phyloP scores from a whole-genome alignment of 2,113 vertebrate genomes.

The Cryptoleucopteryx plumbea region DNA sequence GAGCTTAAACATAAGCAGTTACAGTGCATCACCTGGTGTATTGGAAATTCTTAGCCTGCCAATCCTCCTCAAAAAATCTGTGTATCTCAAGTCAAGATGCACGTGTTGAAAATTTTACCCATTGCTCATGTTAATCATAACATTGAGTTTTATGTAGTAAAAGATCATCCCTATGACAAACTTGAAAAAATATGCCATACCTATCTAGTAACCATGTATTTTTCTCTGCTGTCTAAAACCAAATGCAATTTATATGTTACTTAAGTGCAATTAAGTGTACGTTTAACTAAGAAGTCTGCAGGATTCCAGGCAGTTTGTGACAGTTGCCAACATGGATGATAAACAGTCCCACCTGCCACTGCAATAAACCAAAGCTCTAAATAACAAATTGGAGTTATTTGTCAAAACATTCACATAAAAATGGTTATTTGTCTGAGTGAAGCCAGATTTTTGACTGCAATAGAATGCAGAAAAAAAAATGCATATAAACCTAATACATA shows the following conservation, averaged over 20 bases:
- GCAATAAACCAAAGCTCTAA: not conserved
- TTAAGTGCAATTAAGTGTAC: not conserved
- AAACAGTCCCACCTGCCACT: not conserved
- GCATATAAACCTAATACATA: not conserved
- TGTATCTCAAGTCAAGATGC: not conserved
- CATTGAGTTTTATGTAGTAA: not conserved
- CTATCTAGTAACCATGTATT: not conserved
- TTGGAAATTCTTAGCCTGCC: not conserved
- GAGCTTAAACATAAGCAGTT: not conserved
- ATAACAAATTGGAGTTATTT: not conserved
- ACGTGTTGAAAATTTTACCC: fast-evolving
- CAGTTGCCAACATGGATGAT: not conserved
- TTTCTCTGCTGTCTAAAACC: not conserved
- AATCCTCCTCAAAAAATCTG: not conserved
- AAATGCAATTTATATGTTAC: not conserved
- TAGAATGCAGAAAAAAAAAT: not conserved
- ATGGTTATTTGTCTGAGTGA: not conserved
- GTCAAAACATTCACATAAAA: not conserved
- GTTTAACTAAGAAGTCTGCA: not conserved
- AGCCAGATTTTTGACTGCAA: not conserved
- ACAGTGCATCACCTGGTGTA: not conserved
- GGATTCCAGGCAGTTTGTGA: not conserved
- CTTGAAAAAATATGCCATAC: not conserved
- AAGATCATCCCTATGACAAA: not conserved
- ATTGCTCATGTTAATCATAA: not conserved